Conservation (phyloP, 2,888 invertebrate genomes). For the Drosophila rellima region DNA sequence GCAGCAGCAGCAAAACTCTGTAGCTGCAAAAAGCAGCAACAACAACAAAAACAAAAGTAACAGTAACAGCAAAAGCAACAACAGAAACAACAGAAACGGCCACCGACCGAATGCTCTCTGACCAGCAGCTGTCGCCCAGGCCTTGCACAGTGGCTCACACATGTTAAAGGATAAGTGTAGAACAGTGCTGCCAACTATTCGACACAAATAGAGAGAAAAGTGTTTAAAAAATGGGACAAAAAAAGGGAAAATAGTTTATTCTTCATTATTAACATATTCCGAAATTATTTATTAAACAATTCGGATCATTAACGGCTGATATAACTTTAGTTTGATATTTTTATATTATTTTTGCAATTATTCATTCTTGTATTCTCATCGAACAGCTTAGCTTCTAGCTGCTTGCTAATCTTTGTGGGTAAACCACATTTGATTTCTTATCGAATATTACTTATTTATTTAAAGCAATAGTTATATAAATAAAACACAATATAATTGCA, state of each 20-base stretch:
- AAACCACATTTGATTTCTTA: slow-evolving; percentile 5
- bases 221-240: no score
- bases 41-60: slow-evolving; percentile 31
- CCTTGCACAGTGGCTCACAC: slow-evolving; percentile 44
- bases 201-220: neutral
- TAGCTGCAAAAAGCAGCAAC: slow-evolving; percentile 18
- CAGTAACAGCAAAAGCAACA: slow-evolving; percentile 24
- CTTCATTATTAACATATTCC: no score
- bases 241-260: no score
- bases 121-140: slow-evolving; percentile 71
- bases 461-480: neutral
- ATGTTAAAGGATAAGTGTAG: neutral
- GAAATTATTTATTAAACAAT: no score
- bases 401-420: neutral
- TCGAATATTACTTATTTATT: neutral
- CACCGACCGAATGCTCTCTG: slow-evolving; percentile 64
- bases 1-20: slow-evolving; percentile 26
- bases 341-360: neutral
- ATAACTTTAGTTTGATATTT: no score
- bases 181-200: neutral
- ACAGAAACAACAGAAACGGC: slow-evolving; percentile 29
- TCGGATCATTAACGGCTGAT: no score
- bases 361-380: neutral
- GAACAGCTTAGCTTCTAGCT: neutral
- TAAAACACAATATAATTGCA: neutral